phyloP scores from a whole-genome alignment of 2,797 vertebrate genomes.

The Phylloscopus collybita region DNA sequence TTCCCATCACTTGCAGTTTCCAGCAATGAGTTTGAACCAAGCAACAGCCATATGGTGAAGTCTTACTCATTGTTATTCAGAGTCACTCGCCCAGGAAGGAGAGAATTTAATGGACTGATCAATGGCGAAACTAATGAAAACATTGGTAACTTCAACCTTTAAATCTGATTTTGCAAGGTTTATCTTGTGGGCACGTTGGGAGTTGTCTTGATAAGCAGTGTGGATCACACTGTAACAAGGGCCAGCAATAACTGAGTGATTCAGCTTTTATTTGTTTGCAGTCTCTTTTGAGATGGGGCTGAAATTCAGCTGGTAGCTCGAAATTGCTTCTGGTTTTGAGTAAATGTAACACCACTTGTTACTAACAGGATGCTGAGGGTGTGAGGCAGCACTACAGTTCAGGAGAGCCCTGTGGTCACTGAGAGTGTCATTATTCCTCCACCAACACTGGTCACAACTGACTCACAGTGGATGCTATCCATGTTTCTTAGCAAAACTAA shows the following conservation, averaged over 20 bases:
- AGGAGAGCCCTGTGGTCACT: not conserved
- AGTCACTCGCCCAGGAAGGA: conserved; percentile 92
- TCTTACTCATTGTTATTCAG: conserved; percentile 98
- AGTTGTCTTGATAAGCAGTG: not conserved
- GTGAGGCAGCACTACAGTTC: not conserved
- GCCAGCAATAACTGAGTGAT: not conserved
- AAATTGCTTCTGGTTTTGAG: not conserved
- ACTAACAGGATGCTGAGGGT: not conserved
- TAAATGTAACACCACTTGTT: not conserved
- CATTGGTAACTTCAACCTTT: conserved; percentile 82
- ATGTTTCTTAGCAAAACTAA: not conserved
- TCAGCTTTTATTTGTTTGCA: not conserved
- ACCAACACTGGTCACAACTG: not conserved
- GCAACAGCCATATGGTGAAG: conserved; percentile 99
- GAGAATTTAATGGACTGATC: conserved; percentile 88
- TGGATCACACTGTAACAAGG: not conserved
- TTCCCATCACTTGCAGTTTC: conserved; percentile 95
- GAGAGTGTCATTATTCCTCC: not conserved
- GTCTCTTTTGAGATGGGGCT: not conserved
- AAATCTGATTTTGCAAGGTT: not conserved
- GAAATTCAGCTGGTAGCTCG: not conserved
- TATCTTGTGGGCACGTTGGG: fast-evolving
- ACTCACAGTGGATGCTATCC: not conserved
- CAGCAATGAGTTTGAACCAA: conserved; percentile 99
- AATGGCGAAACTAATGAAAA: conserved; percentile 96